Base-by-base conservation (phyloP, 2,113 vertebrate species). In the Nibea coibor region DNA sequence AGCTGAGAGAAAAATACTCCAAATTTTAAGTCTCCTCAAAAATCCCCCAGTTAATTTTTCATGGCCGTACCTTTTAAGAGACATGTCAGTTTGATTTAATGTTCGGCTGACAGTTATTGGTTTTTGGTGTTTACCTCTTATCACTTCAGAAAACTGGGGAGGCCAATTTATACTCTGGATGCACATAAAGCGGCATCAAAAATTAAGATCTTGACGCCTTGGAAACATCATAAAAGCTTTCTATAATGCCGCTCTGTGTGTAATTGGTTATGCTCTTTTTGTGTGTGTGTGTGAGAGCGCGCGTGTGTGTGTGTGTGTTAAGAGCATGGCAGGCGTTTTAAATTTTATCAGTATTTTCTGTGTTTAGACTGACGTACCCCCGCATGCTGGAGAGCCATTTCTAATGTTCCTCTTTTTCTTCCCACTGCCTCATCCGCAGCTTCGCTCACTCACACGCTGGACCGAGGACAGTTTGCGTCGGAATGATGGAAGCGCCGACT, bases 61-160 rank as follows among this genome's bases (percentile, higher is more conserved):
- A 94, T 93, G 86, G 86, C 83, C 43, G 24, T 77, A 90, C 89
- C 91, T 93, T 94, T 92, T 90, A 91, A 92, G 92, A 92, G 91
- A 87, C 82, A 86, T 83, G 93, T 94, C 93, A 93, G 91, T 85
- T 92, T 88, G 92, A 91, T 91, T 93, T 94, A 92, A 93, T 82
- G 88, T 93, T 89, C 24, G 9, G 53, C 78, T 93, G 93, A 93
- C 90, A 91, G 91, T 93, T 94, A 94, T 94, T 94, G 93, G 93
- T 89, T 92, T 94, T 92, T 83, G 84, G 89, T 93, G 94, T 95
- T 95, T 94, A 92, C 93, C 88, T 92, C 90, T 93, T 92, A 91
- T 90, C 92, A 90, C 87, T 86, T 87, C 90, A 88, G 85, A 91
- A 90, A 89, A 90, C 86, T 88, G 78, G 77, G 78, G 82, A 87